These are phyloP conservation scores for Etheostoma nigrum DNA, from an alignment of 2,797 vertebrate species.

Conservation along the genomic window DNA sequence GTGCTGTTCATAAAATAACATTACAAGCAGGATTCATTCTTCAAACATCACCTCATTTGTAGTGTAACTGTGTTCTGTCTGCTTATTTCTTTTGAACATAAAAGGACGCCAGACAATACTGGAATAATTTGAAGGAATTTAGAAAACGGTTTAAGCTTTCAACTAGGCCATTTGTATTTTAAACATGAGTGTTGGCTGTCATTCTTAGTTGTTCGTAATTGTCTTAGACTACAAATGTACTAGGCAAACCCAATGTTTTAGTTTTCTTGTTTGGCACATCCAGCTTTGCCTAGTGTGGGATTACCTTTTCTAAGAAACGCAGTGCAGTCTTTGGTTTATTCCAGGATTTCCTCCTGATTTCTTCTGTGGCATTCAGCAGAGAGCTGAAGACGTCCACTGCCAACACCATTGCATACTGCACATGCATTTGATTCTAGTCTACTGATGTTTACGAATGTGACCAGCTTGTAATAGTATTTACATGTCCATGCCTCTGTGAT, in stretches of 20 bases:
- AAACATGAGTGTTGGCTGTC: slow-evolving; percentile 17
- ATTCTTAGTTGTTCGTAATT: slow-evolving; percentile 20
- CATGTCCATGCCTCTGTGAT: background rate
- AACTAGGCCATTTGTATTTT: slow-evolving; percentile 21
- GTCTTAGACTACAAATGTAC: slow-evolving; percentile 26
- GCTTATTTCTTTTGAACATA: slow-evolving; percentile 6
- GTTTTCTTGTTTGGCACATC: slow-evolving; percentile 27
- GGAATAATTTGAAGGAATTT: background rate
- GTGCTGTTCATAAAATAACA: background rate
- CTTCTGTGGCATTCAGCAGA: slow-evolving; percentile 6
- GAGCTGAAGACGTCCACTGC: background rate
- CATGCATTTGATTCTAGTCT: background rate
- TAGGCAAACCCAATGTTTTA: slow-evolving; percentile 32
- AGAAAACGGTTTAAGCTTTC: slow-evolving; percentile 12
- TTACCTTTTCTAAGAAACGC: slow-evolving; percentile 27
- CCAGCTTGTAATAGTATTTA: background rate
- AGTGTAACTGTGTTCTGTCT: background rate
- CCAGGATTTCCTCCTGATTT: slow-evolving; percentile 34
- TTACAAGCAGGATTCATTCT: background rate
- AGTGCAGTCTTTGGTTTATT: slow-evolving; percentile 7
- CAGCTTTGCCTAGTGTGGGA: slow-evolving; percentile 6
- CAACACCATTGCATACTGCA: background rate
- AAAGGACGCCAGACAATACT: background rate
- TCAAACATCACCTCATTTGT: background rate
- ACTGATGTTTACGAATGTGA: background rate